Conservation (phyloP, 1,140 invertebrate species). For the Brachionus plicatilis region DNA sequence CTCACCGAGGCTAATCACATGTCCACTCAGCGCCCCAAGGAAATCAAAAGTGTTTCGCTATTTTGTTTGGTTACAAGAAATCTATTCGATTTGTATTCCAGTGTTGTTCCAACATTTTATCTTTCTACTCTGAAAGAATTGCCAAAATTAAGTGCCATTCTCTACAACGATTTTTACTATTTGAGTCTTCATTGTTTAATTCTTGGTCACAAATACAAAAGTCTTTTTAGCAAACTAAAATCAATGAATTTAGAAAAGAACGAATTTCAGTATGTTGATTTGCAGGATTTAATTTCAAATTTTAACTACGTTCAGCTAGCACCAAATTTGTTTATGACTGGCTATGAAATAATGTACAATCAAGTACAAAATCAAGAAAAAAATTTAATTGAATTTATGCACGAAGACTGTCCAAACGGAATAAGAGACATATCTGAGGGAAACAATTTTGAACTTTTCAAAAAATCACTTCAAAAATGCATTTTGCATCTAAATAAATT, state of each 20-base stretch:
- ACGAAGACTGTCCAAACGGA: conserved; percentile 24
- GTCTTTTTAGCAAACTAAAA: not conserved
- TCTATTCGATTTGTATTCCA: conserved; percentile 9
- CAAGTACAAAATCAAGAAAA: conserved; percentile 16
- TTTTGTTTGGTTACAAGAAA: conserved; percentile 18
- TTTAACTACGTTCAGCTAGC: conserved; percentile 4
- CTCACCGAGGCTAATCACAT: not conserved
- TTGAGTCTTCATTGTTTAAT: not conserved
- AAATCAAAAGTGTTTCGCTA: conserved; percentile 22
- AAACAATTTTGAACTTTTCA: conserved; percentile 12
- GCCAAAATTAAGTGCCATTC: conserved; percentile 25
- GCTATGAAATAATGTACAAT: conserved; percentile 1
- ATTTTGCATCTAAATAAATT: not conserved
- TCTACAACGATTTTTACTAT: conserved; percentile 34
- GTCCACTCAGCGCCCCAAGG: not conserved
- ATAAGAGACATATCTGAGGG: conserved; percentile 3
- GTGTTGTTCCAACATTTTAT: conserved; percentile 8
- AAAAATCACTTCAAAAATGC: conserved; percentile 12
- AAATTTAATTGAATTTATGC: conserved; percentile 16
- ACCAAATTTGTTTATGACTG: not conserved
- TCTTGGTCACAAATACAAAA: conserved; percentile 12
- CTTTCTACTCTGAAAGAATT: not conserved
- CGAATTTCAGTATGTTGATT: not conserved
- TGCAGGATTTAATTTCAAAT: conserved; percentile 5
- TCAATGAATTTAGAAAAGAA: not conserved